These are phyloP conservation scores for Taurulus bubalis DNA, from an alignment of 2,113 vertebrate genomes.

Conservation along the genomic window DNA sequence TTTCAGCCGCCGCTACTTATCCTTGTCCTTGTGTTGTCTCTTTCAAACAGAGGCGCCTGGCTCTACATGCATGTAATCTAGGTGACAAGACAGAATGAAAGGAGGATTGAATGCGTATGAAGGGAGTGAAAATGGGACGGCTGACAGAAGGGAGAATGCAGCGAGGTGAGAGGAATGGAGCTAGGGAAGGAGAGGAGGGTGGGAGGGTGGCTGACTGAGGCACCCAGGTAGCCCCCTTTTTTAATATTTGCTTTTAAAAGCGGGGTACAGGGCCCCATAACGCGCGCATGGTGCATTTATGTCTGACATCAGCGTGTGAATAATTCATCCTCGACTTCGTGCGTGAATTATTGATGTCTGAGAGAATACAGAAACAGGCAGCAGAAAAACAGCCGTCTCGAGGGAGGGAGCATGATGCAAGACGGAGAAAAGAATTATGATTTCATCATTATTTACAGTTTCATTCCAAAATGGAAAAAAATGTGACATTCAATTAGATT, in stretches of 20 bases:
- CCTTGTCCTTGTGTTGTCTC: slow-evolving; percentile 80
- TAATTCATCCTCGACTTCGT: slow-evolving; percentile 81
- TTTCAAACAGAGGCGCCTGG: slow-evolving; percentile 78
- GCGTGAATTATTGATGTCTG: slow-evolving; percentile 84
- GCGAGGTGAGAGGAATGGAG: slow-evolving; percentile 37
- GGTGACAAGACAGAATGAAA: slow-evolving; percentile 79
- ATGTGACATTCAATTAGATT: slow-evolving; percentile 64
- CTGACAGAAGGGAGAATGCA: slow-evolving; percentile 54
- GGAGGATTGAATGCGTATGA: slow-evolving; percentile 72
- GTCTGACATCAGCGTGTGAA: slow-evolving; percentile 79
- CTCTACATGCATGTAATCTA: slow-evolving; percentile 84
- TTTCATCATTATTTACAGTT: slow-evolving; percentile 76
- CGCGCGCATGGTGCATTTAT: slow-evolving; percentile 55
- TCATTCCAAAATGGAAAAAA: slow-evolving; percentile 49
- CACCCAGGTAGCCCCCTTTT: slow-evolving; percentile 23
- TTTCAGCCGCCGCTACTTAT: slow-evolving; percentile 83
- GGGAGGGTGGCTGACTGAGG: slow-evolving; percentile 8
- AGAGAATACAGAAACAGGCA: slow-evolving; percentile 72
- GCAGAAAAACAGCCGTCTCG: slow-evolving; percentile 58
- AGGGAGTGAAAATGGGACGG: slow-evolving; percentile 68
- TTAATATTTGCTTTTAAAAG: slow-evolving; percentile 54
- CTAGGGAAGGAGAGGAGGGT: slow-evolving; percentile 22
- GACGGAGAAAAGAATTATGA: slow-evolving; percentile 66
- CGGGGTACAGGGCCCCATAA: slow-evolving; percentile 54
- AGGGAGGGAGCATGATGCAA: slow-evolving; percentile 75